A percentile compares a stretch with the other conserved stretches of the same genome.
phyloP scores from a whole-genome alignment of 1,140 invertebrate species.

The Fopius arisanus region DNA sequence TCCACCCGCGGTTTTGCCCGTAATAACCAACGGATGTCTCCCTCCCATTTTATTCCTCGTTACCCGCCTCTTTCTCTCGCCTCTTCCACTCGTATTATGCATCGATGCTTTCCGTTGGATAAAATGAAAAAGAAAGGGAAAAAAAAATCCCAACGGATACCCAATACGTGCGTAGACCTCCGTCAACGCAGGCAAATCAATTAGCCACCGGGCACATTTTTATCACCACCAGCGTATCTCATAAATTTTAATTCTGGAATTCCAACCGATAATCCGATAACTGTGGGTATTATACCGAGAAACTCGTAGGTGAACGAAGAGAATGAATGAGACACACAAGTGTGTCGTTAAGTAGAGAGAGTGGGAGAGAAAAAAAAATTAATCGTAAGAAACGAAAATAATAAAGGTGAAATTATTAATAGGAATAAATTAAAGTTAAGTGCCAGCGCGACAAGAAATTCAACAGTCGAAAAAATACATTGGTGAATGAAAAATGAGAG shows the following conservation, averaged over 20 bases:
- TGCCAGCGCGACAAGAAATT: not conserved
- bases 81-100: slow-evolving; percentile 25
- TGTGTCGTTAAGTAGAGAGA: not conserved
- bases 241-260: slow-evolving; percentile 35
- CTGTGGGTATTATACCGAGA: slow-evolving; percentile 21
- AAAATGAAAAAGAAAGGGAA: slow-evolving; percentile 1
- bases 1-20: slow-evolving; percentile 51
- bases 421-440: not conserved
- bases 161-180: slow-evolving; percentile 18
- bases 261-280: slow-evolving; percentile 34
- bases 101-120: not conserved
- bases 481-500: not conserved
- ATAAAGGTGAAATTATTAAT: not conserved
- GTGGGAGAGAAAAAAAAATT: too few relatives aligned
- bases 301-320: not conserved
- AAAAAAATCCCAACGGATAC: not conserved
- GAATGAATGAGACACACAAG: slow-evolving; percentile 18
- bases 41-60: slow-evolving; percentile 39
- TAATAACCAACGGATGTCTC: slow-evolving; percentile 60
- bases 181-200: slow-evolving; percentile 33
- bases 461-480: not conserved
- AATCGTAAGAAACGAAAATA: not conserved
- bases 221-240: slow-evolving; percentile 27
- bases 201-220: slow-evolving; percentile 36
- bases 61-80: slow-evolving; percentile 18